Evolutionary conservation across 1,140 invertebrate genomes (phyloP).

Genomic region (Bathynomus jamesi): DNA sequence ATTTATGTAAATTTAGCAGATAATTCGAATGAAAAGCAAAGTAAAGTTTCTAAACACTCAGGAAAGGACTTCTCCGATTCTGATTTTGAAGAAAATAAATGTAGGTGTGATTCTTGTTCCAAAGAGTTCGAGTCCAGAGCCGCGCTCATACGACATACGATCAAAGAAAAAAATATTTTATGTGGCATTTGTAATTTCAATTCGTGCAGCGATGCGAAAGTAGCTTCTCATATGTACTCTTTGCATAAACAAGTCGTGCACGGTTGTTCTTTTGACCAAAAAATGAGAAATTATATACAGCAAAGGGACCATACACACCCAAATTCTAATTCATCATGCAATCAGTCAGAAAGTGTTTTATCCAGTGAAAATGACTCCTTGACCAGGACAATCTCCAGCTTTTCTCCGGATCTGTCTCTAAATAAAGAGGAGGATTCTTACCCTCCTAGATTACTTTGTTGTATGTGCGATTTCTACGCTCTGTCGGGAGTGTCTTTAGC

Average conservation of each 20-base stretch:
- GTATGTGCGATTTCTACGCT: conserved; percentile 15
- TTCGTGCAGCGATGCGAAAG: conserved; percentile 27
- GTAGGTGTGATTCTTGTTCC: conserved; percentile 16
- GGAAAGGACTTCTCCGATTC: too few species aligned
- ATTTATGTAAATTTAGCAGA: conserved; percentile 13
- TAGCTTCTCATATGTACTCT: conserved; percentile 22
- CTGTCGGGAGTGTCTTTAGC: conserved; percentile 12
- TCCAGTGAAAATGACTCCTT: not conserved
- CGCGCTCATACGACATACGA: conserved; percentile 30
- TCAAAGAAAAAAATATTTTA: conserved; percentile 34
- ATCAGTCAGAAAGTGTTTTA: not conserved
- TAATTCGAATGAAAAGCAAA: not conserved
- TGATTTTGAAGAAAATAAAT: too few species aligned
- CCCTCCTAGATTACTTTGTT: conserved; percentile 17
- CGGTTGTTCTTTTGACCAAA: too few species aligned
- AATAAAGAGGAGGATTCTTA: too few species aligned
- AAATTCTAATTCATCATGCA: not conserved
- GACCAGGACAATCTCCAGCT: not conserved
- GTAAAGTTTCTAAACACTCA: too few species aligned
- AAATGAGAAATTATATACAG: too few species aligned
- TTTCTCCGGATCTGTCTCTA: not conserved
- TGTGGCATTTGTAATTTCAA: conserved; percentile 30
- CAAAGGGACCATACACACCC: too few species aligned
- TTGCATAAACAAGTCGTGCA: conserved; percentile 16
- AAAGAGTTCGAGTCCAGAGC: conserved; percentile 28